Evolutionary conservation across 2,888 invertebrate genomes (phyloP), one percentile per base, ranked within the genome.

Genomic region (Andrena minutula): DNA sequence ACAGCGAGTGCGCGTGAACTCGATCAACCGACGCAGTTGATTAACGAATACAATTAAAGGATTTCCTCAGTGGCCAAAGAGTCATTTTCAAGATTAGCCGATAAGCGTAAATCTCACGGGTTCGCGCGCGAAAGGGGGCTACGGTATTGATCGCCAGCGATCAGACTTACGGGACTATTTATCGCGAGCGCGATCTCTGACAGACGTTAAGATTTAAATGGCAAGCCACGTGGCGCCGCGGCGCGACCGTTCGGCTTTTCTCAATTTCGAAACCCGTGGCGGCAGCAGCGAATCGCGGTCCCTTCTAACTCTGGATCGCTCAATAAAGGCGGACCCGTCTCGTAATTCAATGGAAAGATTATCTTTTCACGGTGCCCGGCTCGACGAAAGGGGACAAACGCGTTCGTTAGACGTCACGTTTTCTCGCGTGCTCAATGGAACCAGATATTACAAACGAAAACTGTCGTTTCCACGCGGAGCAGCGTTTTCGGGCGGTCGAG

Each of bases 121-220:
- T 28, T 41, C 56, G 66, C 58, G 69, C 58, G 64, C 32, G 66
- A 20, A 47, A 66, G 66, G 16, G 60, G 75, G 32, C 49, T 72
- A 10, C 30, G 30, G 64, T 82, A 84, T 83, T 79, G 86, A 86
- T 79, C 84, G 83, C 32, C 61, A 41, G 41, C 66, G 74, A 83
- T 79, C 77, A 53, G 69, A 64, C 71, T 72, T 58, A 60, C 56
- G 69, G 61, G 81, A 86, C 85, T 81, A 83, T 86, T 83, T 81
- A 83, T 75, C 81, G 61, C 2, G 64, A 65, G 77, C 75, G 75
- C 82, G 73, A 84, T 86, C 84, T 79, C 65, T 73, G 77, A 74
- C 86, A 82, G 80, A 79, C 76, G 80, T 79, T 82, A 69, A 73
- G 82, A 86, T 82, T 86, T 86, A 84, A 86, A 86, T 86, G 86